Base-by-base conservation (phyloP, 2,797 vertebrate genomes). In the Botia kubotai region DNA sequence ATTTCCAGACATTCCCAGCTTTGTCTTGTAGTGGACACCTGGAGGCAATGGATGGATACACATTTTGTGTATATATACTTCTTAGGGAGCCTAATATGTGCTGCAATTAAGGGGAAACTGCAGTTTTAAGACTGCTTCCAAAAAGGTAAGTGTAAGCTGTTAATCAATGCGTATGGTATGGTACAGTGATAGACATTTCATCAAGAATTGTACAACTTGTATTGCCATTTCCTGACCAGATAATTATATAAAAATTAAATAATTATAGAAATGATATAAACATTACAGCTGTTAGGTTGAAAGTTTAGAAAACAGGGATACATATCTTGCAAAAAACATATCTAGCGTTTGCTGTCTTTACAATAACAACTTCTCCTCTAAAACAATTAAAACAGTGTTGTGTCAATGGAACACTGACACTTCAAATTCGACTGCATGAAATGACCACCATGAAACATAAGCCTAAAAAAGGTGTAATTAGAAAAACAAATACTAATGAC, bases 101-200 rank as follows among this genome's bases (percentile, higher is more conserved):
- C 14, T 65, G 6, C 13, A 62, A 29, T 62, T 29, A 16, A 26
- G 26, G 4, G 13, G 23, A 5, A 62, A 29, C 26, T 63, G 4
- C 55, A 60, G 53, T 58, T 53, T 48, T 19, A 23, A 23, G 39
- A 6, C 26, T 1, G 5, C 19, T 17, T 36, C 23, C 39, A 63
- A 53, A 69, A 65, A 76, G 67, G 82, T 83, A 76, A 76, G 82
- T 50, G 21, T 29, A 3, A 52, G n/a, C 52, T 0, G 3, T 16
- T 75, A 67, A 60, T 73, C 17, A 23, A 48, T 69, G 21, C 19
- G 23, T 14, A 12, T 29, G 11, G 46, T 52, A 21, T 36, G 13
- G 10, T 26, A 26, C 23, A 26, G 23, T 66, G 52, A 36, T 53
- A 0, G 2, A 7, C 23, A 43, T 26, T 16, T 63, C 21, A 6